A percentile compares a stretch with the other conserved stretches of the same genome.
These are phyloP conservation scores for Drosophila neonasuta DNA, from an alignment of 2,888 invertebrate genomes.

Conservation along the genomic window DNA sequence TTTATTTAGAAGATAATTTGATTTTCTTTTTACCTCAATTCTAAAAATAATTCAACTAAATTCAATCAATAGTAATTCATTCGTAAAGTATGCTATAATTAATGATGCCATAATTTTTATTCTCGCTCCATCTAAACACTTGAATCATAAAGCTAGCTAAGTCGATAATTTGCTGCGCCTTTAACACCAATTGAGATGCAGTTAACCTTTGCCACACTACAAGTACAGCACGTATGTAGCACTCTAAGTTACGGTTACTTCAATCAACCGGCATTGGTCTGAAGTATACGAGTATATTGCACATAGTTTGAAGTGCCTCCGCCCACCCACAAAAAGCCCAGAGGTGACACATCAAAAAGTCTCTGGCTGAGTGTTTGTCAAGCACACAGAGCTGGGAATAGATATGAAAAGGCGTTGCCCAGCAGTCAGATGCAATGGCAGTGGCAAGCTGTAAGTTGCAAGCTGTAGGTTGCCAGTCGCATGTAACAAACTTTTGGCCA, in stretches of 20 bases:
- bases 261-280: conserved; percentile 30
- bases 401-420: conserved; percentile 52
- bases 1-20: no score
- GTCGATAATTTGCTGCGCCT: conserved; percentile 6
- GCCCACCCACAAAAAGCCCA: conserved; percentile 45
- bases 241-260: conserved; percentile 19
- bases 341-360: conserved; percentile 58
- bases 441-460: conserved; percentile 36
- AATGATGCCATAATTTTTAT: background rate
- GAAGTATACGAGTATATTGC: conserved; percentile 14
- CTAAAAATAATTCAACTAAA: background rate
- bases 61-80: background rate
- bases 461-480: conserved; percentile 24
- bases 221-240: conserved; percentile 3
- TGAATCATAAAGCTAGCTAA: conserved; percentile 8
- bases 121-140: background rate
- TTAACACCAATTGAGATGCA: conserved; percentile 24
- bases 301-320: conserved; percentile 41
- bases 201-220: conserved; percentile 29
- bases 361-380: conserved; percentile 4
- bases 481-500: conserved; percentile 34
- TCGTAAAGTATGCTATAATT: background rate
- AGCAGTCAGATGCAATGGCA: conserved; percentile 36
- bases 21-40: no score
- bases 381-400: conserved; percentile 20